A percentile compares a stretch with the other conserved stretches of the same genome.
Evolutionary conservation across 2,797 vertebrate genomes (phyloP).

Genomic region (Monodelphis domestica): DNA sequence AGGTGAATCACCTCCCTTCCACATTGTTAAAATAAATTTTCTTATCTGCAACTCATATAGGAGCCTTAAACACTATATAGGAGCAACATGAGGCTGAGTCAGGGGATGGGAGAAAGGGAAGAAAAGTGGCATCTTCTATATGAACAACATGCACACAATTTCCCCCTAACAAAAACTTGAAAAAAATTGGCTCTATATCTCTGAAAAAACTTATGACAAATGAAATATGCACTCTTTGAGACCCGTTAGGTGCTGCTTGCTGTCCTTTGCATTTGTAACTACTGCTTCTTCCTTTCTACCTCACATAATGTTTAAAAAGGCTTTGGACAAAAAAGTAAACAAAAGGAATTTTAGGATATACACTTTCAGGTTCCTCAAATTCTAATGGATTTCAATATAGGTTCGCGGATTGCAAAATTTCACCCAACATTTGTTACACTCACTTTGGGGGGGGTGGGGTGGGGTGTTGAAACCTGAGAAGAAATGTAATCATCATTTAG

Average conservation of each 20-base stretch:
- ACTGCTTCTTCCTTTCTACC: neutral
- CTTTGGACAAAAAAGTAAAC: conserved; percentile 52
- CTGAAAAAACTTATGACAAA: conserved; percentile 59
- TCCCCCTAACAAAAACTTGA: conserved; percentile 46
- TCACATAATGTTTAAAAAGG: neutral
- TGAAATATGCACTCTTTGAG: conserved; percentile 38
- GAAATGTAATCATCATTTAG: conserved; percentile 64
- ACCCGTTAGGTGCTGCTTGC: conserved; percentile 33
- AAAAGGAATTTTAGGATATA: conserved; percentile 61
- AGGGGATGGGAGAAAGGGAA: conserved; percentile 71
- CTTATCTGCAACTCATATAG: conserved; percentile 78
- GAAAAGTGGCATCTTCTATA: conserved; percentile 63
- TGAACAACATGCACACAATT: conserved; percentile 72
- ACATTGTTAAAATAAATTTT: conserved; percentile 63
- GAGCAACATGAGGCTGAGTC: conserved; percentile 74
- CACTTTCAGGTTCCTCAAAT: conserved; percentile 50
- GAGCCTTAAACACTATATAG: conserved; percentile 73
- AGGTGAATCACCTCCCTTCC: conserved; percentile 74
- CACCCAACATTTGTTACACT: conserved; percentile 46
- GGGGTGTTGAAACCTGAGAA: conserved; percentile 58
- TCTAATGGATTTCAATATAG: conserved; percentile 31
- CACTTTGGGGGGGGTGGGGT: conserved; percentile 27
- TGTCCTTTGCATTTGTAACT: conserved; percentile 57
- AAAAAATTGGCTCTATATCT: conserved; percentile 36
- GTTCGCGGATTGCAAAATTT: conserved; percentile 72